Evolutionary conservation across 1,140 invertebrate species (phyloP), one percentile per base, ranked within the genome.

Genomic region (Halyomorpha halys): DNA sequence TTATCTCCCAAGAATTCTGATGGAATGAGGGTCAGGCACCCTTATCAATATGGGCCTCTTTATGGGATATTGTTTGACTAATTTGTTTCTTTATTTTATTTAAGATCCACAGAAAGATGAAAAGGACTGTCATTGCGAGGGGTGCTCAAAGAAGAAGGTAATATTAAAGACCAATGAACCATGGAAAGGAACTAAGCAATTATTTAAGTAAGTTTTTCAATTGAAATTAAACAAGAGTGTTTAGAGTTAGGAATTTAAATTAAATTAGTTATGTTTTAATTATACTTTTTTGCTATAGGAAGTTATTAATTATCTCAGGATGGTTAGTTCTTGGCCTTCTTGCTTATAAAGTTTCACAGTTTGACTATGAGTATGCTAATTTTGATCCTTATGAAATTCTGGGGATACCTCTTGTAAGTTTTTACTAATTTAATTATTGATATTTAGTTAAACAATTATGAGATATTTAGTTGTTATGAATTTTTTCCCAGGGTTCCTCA

Each of bases 341-440:
- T 63, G 89, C 91, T 2, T 97, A 97, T 74, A 97, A 97, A 83
- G 92, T 97, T 11, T 94, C 93, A 0, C 90, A 97, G 76, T 94
- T 98, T 77, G 94, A 98, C 73, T 92, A 96, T 78, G 94, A 97
- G 78, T 91, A 95, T 84, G 89, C 93, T 18, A 98, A 96, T 76
- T 99, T 97, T 82, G 96, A 99, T 81, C 97, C 97, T 1, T 99
- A 94, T 79, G 90, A 94, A 77, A 98, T 99, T 73, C 79, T 99
- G 30, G 86, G 86, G 61, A 81, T 99, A 69, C 86, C 94, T 64
- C 78, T 87, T 59, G 87, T 88, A 78, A 79, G 78, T 78, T 23
- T 59, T 19, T n/a, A n/a, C n/a, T n/a, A n/a, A n/a, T n/a, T n/a
- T 56, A 56, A 19, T 53, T 15, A 27, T 47, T n/a, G 21, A 6